Base-by-base conservation (phyloP, 2,113 vertebrate species). In the Triplophysa tibetana region DNA sequence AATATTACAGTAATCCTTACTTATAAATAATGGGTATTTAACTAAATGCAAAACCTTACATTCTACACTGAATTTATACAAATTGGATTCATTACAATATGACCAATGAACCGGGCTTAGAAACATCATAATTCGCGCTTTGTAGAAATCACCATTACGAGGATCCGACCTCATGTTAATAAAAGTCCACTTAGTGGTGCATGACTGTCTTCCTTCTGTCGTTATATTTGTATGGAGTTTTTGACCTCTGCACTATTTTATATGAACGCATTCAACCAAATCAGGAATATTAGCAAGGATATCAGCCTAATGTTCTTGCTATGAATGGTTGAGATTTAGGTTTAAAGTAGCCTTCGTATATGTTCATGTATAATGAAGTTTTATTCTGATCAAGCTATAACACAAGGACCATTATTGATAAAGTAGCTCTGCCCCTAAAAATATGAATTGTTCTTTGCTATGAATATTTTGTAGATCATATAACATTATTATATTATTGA, bases 141-240 rank as follows among this genome's bases (percentile, higher is more conserved):
- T 43, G 23, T 29, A 43, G 26, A 58, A 23, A 26, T n/a, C 16
- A 17, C 45, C 62, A 54, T 23, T 5, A 23, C 19, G 1, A 10
- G n/a, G 62, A 17, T 75, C n/a, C 68, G n/a, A 17, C 16, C 68
- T 66, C 33, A 76, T 75, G 72, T 68, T 61, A 68, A 75, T 52
- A 68, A 14, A 38, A 41, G n/a, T 19, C 33, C 26, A 62, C 33
- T 75, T 62, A 81, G 77, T 23, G 13, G n/a, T 26, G 21, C 29
- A 17, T 52, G 56, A 61, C 45, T 62, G 64, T 10, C 38, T 75
- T 67, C 41, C n/a, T 58, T 61, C 56, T n/a, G 13, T 52, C 21
- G 14, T 75, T 41, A 63, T 41, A 38, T 70, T 69, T 70, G 17
- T 11, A 9, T 69, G 29, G 64, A 63, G 56, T 48, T 52, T 43